phyloP scores from a whole-genome alignment of 2,888 invertebrate species.

The Crepidodera aurea region DNA sequence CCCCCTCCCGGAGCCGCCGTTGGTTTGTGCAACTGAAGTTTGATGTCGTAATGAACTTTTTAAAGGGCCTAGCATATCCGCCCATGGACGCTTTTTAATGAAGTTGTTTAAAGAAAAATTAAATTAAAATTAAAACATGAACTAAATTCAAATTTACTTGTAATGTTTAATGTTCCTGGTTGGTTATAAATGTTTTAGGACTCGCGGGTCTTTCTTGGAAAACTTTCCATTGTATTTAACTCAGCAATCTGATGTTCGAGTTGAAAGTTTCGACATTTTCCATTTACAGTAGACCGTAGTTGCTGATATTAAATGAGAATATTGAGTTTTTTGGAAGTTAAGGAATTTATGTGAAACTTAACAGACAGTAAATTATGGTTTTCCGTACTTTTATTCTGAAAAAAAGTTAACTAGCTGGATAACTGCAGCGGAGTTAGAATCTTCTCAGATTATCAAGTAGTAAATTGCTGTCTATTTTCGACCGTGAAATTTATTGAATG shows the following conservation, averaged over 20 bases:
- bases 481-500: too few relatives aligned
- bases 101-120: background rate
- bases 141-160: background rate
- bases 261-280: constrained; percentile 11
- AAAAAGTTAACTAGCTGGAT: constrained; percentile 4
- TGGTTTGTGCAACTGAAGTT: too few relatives aligned
- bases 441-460: background rate
- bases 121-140: background rate
- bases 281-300: constrained; percentile 6
- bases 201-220: background rate
- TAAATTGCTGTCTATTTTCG: too few relatives aligned
- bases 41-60: too few relatives aligned
- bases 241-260: constrained; percentile 1
- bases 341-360: constrained; percentile 12
- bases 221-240: constrained; percentile 4
- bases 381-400: too few relatives aligned
- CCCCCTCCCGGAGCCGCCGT: too few relatives aligned
- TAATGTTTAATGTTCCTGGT: background rate
- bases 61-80: too few relatives aligned
- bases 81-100: too few relatives aligned
- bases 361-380: constrained; percentile 10
- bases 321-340: constrained; percentile 6
- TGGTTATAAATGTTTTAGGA: background rate
- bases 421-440: background rate
- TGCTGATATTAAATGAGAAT: constrained; percentile 9